Percentiles rank a stretch among this genome's conserved stretches.
These are phyloP conservation scores for Pteruthius melanotis DNA, from an alignment of 2,113 vertebrate genomes.

Conservation along the genomic window DNA sequence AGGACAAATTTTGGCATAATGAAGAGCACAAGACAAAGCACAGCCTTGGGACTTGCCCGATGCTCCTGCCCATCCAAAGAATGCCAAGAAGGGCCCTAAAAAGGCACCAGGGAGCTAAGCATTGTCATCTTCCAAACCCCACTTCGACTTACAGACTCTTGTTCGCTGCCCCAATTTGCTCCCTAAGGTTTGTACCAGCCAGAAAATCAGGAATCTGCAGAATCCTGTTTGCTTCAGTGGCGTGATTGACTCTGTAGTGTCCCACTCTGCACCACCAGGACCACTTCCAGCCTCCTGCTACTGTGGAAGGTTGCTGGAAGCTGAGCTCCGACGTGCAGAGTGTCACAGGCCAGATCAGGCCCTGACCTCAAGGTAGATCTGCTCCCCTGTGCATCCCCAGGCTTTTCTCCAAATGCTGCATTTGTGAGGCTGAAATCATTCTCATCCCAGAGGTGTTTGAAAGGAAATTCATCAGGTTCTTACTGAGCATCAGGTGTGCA, in stretches of 20 bases:
- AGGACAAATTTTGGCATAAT: background rate
- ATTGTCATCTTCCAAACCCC: background rate
- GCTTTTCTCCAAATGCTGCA: background rate
- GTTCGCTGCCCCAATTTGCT: background rate
- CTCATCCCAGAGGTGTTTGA: background rate
- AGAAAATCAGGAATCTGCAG: background rate
- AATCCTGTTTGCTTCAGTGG: background rate
- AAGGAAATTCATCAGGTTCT: background rate
- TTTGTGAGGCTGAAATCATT: background rate
- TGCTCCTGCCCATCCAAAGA: background rate
- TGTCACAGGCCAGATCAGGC: background rate
- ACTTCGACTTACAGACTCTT: background rate
- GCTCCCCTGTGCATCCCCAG: background rate
- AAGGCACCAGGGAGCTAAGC: background rate
- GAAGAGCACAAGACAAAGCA: background rate
- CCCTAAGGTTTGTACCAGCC: background rate
- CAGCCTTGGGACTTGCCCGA: background rate
- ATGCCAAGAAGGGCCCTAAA: background rate
- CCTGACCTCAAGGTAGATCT: background rate
- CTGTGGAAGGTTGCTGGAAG: background rate
- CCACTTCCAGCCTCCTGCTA: background rate
- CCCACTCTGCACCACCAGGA: rapidly evolving
- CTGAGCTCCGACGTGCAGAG: rapidly evolving
- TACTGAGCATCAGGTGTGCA: background rate
- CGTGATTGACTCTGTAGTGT: rapidly evolving